These are phyloP conservation scores for Whitmania pigra DNA, from an alignment of 1,140 invertebrate genomes.

Conservation along the genomic window DNA sequence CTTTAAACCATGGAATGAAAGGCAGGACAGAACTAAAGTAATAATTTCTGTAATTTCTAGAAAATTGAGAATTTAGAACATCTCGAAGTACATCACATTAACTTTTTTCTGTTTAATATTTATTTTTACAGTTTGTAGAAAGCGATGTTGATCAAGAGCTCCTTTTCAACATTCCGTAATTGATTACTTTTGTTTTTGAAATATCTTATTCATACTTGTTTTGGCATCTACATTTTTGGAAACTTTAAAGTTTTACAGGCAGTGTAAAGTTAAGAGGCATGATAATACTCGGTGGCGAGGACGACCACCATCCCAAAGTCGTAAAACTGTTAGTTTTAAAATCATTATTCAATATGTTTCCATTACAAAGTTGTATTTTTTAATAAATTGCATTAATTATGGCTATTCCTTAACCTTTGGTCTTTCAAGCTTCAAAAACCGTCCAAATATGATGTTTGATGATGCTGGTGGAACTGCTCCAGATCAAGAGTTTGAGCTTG, in stretches of 20 bases:
- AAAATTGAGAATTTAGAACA: too few species aligned
- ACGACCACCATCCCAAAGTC: constrained; percentile 64
- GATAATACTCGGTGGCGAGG: constrained; percentile 72
- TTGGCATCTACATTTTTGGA: neutral
- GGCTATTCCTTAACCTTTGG: neutral
- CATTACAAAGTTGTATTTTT: neutral
- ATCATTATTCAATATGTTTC: neutral
- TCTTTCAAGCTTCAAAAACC: constrained; percentile 60
- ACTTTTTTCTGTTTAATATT: constrained; percentile 14
- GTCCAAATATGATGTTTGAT: constrained; percentile 85
- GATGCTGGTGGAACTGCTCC: constrained; percentile 51
- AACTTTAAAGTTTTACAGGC: constrained; percentile 62
- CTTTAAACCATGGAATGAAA: constrained; percentile 82
- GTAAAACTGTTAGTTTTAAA: constrained; percentile 66
- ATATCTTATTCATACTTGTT: neutral
- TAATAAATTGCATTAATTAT: neutral
- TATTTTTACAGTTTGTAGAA: constrained; percentile 65
- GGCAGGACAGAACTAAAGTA: constrained; percentile 62
- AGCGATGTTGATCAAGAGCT: constrained; percentile 88
- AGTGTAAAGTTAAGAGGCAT: constrained; percentile 88
- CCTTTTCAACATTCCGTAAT: constrained; percentile 80
- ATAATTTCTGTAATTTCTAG: constrained; percentile 28
- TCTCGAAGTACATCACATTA: too few species aligned
- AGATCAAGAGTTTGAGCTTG: constrained; percentile 83
- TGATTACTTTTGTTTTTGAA: constrained; percentile 25